phyloP scores from a whole-genome alignment of 2,888 invertebrate species.

The Cistogaster globosa region DNA sequence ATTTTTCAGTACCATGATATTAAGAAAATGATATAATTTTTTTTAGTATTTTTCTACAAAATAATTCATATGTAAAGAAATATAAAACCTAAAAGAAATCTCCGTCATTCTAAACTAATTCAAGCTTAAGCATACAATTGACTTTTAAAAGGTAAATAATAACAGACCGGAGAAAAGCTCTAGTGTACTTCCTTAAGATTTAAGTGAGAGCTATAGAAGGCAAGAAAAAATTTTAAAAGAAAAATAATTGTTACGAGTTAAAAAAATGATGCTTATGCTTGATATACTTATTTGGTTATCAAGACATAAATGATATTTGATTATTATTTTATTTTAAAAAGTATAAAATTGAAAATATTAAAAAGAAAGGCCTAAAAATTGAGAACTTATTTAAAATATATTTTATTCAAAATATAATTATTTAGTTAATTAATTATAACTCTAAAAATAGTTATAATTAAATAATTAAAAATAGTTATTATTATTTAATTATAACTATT shows the following conservation, averaged over 20 bases:
- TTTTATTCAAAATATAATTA: too few species aligned
- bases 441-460: too few species aligned
- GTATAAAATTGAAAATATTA: too few species aligned
- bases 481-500: too few species aligned
- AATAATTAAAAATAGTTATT: too few species aligned
- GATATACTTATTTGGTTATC: too few species aligned
- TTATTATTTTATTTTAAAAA: too few species aligned
- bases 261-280: too few species aligned
- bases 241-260: neutral
- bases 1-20: neutral
- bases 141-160: constrained; percentile 78
- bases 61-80: constrained; percentile 56
- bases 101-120: constrained; percentile 37
- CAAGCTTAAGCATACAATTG: constrained; percentile 78
- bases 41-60: constrained; percentile 29
- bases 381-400: too few species aligned
- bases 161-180: constrained; percentile 34
- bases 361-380: too few species aligned
- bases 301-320: too few species aligned
- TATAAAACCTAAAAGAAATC: constrained; percentile 56
- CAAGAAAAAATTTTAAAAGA: neutral
- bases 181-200: constrained; percentile 47
- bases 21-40: constrained; percentile 23
- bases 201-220: constrained; percentile 21
- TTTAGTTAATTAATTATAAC: too few species aligned